Base-by-base conservation (phyloP, 2,113 vertebrate genomes). In the Elgaria multicarinata region DNA sequence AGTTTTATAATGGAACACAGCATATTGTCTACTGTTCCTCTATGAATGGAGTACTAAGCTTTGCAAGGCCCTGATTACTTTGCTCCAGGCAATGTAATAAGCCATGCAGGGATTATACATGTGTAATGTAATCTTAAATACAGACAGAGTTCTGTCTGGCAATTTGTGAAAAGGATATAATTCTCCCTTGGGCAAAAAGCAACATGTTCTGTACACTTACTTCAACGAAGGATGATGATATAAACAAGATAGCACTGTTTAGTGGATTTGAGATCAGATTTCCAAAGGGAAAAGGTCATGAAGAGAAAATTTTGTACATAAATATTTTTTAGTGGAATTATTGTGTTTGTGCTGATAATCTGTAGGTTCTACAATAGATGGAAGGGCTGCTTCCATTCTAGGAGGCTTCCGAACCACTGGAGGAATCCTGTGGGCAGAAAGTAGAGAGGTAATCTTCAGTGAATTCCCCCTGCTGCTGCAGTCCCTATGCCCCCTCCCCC, bases 71-170 rank as follows among this genome's bases (percentile, higher is more conserved):
- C 67, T 89, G 24, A 39, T 83, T 62, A 66, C 42, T 92, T 90
- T 78, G 66, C 39, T 90, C 84, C 80, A 22, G 84, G 42, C 86
- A 89, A 44, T 86, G 14, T 8, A 83, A 86, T 8, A 86, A 86
- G 50, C 79, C 83, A 66, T 13, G 9, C 76, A 74, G 2, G 85
- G 72, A 93, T 88, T 87, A 58, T 67, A 78, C 67, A 92, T 90
- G 22, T 36, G 22, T 88, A 12, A 9, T 81, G 62, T 76, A 72
- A 82, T 74, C 28, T 82, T 90, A 77, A 87, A 85, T 44, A 72
- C 74, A 46, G 93, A 91, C 74, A 83, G 53, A 72, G 46, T 92
- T 90, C 71, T 78, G 79, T 85, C 89, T 92, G 87, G 85, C 83
- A 90, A 69, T 55, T 83, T 88, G 87, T 88, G 46, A 24, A n/a